Base-by-base conservation (phyloP, 2,797 vertebrate species). In the Otolemur crassicaudatus region DNA sequence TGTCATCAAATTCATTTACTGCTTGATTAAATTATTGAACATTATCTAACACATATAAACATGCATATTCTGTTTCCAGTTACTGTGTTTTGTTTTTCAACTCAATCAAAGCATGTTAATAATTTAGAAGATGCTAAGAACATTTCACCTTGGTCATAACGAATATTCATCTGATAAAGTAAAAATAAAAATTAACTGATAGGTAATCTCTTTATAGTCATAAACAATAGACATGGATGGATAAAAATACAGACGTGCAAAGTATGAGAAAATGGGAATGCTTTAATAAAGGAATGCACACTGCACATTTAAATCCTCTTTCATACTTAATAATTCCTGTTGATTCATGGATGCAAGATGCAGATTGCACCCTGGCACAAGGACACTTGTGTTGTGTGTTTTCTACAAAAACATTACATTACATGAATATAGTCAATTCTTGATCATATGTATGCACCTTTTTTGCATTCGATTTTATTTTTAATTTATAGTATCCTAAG, bases 391-490 rank as follows among this genome's bases (percentile, higher is more conserved):
- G 0, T 14, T 77, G 9, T 72, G 9, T 31, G 3, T 43, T 12
- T 91, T 31, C 25, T 81, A 3, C 65, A 25, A 34, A 4, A 88
- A 58, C 29, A 63, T 58, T 87, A 0, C 34, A 53, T 60, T 93
- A 58, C 37, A 19, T 40, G 20, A 61, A 2, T 73, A 31, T 46
- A 87, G 13, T 53, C 16, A 49, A 75, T 3, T 70, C 27, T 60
- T 81, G 22, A n/a, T 91, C 79, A 10, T 87, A 73, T 61, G 5
- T 1, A 60, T 72, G 61, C 5, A 11, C 11, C 12, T 53, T 92
- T 95, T 95, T 90, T 49, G n/a, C 86, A 5, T 88, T 79, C 5
- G 72, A 25, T 69, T 94, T 92, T 87, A 46, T 77, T 76, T 89
- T 77, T 76, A 58, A 19, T 65, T 34, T 90, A 60, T 60, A 73